A percentile compares a stretch with the other conserved stretches of the same genome.
phyloP scores from a whole-genome alignment of 2,113 vertebrate genomes.

The Glaucidium brasilianum region DNA sequence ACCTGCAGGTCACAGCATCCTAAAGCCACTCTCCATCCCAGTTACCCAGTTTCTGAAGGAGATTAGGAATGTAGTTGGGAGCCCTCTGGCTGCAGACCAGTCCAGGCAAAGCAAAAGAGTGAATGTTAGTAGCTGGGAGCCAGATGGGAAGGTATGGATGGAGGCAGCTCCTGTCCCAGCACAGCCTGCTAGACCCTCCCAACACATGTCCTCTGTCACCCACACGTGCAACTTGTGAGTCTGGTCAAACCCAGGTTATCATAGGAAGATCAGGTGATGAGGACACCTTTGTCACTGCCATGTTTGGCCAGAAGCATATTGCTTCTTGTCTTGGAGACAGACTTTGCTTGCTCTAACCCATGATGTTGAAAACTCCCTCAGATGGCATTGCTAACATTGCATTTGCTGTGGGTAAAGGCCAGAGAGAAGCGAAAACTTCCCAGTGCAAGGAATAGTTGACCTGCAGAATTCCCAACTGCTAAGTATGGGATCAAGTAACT shows the following conservation, averaged over 20 bases:
- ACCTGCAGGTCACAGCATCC: neutral
- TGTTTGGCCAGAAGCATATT: neutral
- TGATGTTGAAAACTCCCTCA: neutral
- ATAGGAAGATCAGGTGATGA: neutral
- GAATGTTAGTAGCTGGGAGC: neutral
- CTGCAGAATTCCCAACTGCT: neutral
- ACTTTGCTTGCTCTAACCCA: neutral
- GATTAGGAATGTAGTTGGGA: neutral
- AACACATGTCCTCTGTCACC: neutral
- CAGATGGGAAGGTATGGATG: accelerated
- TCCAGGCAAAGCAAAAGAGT: neutral
- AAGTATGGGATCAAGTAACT: neutral
- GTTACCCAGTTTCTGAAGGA: neutral
- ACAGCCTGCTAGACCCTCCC: neutral
- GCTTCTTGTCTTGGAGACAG: neutral
- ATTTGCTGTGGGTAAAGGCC: neutral
- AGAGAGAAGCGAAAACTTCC: neutral
- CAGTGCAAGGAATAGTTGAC: neutral
- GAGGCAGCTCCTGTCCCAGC: neutral
- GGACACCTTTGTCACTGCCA: neutral
- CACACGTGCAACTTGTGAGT: accelerated
- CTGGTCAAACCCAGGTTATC: neutral
- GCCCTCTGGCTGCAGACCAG: neutral
- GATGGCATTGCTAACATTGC: neutral
- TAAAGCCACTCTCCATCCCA: neutral